Conservation (phyloP, 2,113 vertebrate species). For the Anser brachyrhynchus region DNA sequence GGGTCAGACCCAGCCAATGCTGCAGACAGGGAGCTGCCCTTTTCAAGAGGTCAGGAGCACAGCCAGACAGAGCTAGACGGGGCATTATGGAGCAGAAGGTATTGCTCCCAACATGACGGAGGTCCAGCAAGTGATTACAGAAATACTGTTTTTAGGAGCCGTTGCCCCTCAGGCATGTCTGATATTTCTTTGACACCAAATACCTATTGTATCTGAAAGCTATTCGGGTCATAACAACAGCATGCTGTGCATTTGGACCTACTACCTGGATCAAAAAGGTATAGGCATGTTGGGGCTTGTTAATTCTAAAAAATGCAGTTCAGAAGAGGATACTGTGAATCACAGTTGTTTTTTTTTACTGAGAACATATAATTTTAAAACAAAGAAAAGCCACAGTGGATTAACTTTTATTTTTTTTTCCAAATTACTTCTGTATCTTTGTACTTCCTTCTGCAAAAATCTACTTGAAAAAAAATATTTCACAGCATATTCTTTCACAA, state of each 20-base stretch:
- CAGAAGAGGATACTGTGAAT: neutral
- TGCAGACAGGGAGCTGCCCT: neutral
- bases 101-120: neutral
- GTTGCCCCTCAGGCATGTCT: neutral
- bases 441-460: constrained; percentile 5
- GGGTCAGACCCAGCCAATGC: neutral
- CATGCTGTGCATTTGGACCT: neutral
- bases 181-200: neutral
- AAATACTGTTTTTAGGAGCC: neutral
- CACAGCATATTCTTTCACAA: neutral
- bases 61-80: neutral
- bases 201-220: neutral
- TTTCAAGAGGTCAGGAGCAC: neutral
- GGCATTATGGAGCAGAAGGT: neutral
- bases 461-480: neutral
- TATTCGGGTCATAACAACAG: neutral
- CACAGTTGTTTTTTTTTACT: neutral
- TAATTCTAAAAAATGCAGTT: neutral
- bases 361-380: neutral
- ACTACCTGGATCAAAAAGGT: neutral
- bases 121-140: neutral
- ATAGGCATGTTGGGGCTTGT: neutral
- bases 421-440: neutral
- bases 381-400: neutral
- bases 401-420: neutral